Evolutionary conservation across 2,888 invertebrate species (phyloP).

Genomic region (Lasioglossum oenotherae): DNA sequence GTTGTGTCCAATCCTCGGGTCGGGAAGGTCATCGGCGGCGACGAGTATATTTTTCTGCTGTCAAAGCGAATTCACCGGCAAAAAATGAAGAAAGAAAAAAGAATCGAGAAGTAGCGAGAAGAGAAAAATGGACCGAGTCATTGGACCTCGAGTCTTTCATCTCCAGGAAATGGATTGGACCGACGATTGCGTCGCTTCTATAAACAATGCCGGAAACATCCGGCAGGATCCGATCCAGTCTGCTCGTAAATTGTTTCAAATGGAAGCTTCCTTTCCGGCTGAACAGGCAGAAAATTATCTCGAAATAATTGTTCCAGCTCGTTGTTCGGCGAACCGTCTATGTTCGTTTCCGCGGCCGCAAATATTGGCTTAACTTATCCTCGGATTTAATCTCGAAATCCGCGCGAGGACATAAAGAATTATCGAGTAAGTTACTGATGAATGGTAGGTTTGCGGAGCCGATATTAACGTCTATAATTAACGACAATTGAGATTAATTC

Average conservation of each 20-base stretch:
- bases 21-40: slow-evolving; percentile 14
- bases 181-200: not conserved
- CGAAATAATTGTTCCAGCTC: not conserved
- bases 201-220: slow-evolving; percentile 15
- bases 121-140: slow-evolving; percentile 9
- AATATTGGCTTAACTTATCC: not conserved
- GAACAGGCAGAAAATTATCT: not conserved
- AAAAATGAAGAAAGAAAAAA: not conserved
- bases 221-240: not conserved
- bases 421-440: not conserved
- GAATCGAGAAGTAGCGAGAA: not conserved
- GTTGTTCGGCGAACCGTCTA: not conserved
- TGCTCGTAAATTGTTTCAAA: slow-evolving; percentile 8
- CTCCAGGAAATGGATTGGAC: slow-evolving; percentile 3
- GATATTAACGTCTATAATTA: not conserved
- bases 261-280: not conserved
- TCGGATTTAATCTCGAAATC: not conserved
- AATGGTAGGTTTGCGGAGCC: not conserved
- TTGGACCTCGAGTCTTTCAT: slow-evolving; percentile 4
- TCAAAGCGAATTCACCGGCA: slow-evolving; percentile 31
- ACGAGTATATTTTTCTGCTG: slow-evolving; percentile 41
- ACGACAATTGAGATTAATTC: not conserved
- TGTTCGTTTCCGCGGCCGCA: not conserved
- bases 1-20: slow-evolving; percentile 32
- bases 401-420: not conserved